phyloP scores from a whole-genome alignment of 1,140 invertebrate genomes.

The Microplitis mediator region DNA sequence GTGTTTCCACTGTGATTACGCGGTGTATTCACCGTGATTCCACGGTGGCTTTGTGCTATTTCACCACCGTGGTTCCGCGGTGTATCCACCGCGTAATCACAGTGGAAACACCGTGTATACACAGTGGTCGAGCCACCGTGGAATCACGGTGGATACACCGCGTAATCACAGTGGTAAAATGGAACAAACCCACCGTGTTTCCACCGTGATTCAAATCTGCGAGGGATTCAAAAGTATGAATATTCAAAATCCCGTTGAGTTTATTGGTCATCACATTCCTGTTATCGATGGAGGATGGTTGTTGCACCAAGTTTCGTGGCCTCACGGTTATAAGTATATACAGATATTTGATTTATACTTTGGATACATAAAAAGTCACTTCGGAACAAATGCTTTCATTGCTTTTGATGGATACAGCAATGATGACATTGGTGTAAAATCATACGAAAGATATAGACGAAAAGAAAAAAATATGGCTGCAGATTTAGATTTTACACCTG shows the following conservation, averaged over 20 bases:
- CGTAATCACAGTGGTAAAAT: too few species aligned
- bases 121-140: too few species aligned
- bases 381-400: conserved; percentile 3
- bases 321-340: background rate
- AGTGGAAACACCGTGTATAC: too few species aligned
- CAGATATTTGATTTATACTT: conserved; percentile 3
- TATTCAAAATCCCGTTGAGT: background rate
- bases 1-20: too few species aligned
- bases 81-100: too few species aligned
- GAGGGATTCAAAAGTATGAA: conserved; percentile 36
- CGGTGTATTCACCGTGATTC: too few species aligned
- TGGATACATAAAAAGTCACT: background rate
- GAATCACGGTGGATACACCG: too few species aligned
- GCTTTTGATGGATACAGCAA: conserved; percentile 25
- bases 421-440: conserved; percentile 20
- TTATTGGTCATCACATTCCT: background rate
- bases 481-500: conserved; percentile 8
- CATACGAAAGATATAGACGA: conserved; percentile 22
- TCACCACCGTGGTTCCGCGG: too few species aligned
- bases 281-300: conserved; percentile 32
- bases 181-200: too few species aligned
- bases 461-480: conserved; percentile 7
- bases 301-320: background rate
- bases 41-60: too few species aligned
- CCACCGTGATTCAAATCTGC: too few species aligned